Evolutionary conservation across 2,113 vertebrate genomes (phyloP), one percentile per base, ranked within the genome.

Genomic region (Gymnogyps californianus): DNA sequence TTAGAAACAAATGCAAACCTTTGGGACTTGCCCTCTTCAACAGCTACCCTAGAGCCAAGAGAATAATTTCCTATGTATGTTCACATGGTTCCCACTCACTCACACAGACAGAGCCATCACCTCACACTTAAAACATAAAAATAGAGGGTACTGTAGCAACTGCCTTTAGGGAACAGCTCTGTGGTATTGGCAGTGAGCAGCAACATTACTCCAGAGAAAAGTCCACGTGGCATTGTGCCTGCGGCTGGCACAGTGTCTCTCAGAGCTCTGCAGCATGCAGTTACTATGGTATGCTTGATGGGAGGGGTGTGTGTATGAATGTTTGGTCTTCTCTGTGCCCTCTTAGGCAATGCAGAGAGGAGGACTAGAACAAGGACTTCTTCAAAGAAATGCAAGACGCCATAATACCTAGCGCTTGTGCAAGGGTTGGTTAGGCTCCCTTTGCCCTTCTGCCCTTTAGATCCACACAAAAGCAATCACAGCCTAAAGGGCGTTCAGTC

Each of bases 1-100:
- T 90, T 92, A 52, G 74, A 92, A 96, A 90, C 94, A 94, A 92
- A 92, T 81, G 75, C 59, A 85, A 51, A 82, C 55, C 55, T 85
- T 20, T 44, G 59, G 59, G 59, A 77, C 59, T 82, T 85, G 55
- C 51, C 65, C 65, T 57, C 40, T 52, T 69, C 65, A 61, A 49
- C 83, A 55, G 49, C 66, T 87, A 36, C 51, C 31, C 71, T 40
- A 61, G 51, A 71, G 70, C 86, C 83, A 91, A 69, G 36, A 82
- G 74, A 75, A 82, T 75, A 74, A 94, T 88, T 95, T 51, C 83
- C 59, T 59, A 31, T 61, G 65, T 31, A 20, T 62, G 70, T 55
- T 69, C 83, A 61, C 79, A 25, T 62, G 82, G 42, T 51, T 83
- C 58, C 36, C 55, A 49, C 82, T 95, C 42, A 11, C 38, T 90